Evolutionary conservation across 64 coral and sea anemone species (phyloP).

Genomic region (Montipora cactus): DNA sequence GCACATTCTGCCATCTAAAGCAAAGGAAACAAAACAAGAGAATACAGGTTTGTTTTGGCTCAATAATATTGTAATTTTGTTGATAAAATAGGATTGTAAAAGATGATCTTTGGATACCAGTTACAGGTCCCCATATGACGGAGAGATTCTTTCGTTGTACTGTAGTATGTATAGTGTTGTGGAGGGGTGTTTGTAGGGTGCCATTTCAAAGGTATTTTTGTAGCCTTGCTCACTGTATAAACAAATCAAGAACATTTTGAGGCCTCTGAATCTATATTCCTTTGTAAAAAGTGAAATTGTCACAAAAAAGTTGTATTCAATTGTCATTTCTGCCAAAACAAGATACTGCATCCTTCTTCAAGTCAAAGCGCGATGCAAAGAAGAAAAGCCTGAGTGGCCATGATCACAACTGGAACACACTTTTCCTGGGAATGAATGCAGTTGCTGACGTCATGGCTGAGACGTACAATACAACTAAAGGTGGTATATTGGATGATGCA

Average conservation of each 20-base stretch:
- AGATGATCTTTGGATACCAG: neutral
- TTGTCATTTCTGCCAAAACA: neutral
- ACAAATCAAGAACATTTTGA: neutral
- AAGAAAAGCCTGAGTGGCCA: conserved; percentile 76
- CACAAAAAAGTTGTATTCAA: neutral
- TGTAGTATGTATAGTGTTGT: too few relatives aligned
- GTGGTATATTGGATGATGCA: conserved; percentile 87
- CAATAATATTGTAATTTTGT: neutral
- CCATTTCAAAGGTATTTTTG: too few relatives aligned
- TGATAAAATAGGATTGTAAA: too few relatives aligned
- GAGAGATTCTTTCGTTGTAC: too few relatives aligned
- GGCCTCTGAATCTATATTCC: neutral
- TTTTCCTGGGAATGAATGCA: conserved; percentile 94
- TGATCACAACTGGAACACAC: conserved; percentile 98
- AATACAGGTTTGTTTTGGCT: conserved; percentile 47
- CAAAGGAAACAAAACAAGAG: conserved; percentile 71
- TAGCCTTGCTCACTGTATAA: too few relatives aligned
- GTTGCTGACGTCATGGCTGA: conserved; percentile 98
- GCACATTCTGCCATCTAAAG: conserved; percentile 92
- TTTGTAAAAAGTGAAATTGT: neutral
- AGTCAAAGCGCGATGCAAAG: conserved; percentile 88
- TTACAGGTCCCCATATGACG: too few relatives aligned
- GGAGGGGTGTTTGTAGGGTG: too few relatives aligned
- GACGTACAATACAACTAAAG: conserved; percentile 93
- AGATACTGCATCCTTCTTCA: conserved; percentile 53